Evolutionary conservation across 2,113 vertebrate genomes (phyloP).

Genomic region (Myotis yumanensis): DNA sequence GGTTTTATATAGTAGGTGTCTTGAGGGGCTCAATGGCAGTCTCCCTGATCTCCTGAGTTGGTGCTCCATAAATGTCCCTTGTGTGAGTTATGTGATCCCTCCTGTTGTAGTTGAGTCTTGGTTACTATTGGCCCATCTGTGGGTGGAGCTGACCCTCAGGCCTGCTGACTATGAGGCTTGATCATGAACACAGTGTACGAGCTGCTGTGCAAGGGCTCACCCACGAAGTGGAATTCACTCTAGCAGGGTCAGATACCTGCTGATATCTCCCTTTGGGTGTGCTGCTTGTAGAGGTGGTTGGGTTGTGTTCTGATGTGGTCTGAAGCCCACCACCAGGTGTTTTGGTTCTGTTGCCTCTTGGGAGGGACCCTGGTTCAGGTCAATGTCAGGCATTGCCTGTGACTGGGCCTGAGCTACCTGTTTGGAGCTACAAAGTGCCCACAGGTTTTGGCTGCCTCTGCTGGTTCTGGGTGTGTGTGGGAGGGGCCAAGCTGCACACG

Average conservation of each 20-base stretch:
- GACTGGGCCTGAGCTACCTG: neutral
- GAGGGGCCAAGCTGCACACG: neutral
- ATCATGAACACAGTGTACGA: neutral
- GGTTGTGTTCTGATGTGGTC: neutral
- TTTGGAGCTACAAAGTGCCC: neutral
- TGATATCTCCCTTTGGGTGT: neutral
- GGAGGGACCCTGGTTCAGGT: neutral
- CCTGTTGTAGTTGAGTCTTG: neutral
- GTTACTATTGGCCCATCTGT: neutral
- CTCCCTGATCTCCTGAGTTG: neutral
- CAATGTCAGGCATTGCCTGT: neutral
- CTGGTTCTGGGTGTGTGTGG: neutral
- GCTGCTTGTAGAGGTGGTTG: neutral
- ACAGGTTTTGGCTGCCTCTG: neutral
- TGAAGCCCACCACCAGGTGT: neutral
- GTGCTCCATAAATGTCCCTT: neutral
- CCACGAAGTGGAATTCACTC: neutral
- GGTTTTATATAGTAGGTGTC: neutral
- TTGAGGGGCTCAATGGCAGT: neutral
- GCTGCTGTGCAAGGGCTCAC: neutral
- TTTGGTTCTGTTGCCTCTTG: neutral
- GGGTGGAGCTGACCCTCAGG: neutral
- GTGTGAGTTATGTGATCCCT: neutral
- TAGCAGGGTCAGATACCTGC: neutral
- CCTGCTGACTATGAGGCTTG: neutral